phyloP scores from a whole-genome alignment of 2,113 vertebrate species.

The Herpetotheres cachinnans region DNA sequence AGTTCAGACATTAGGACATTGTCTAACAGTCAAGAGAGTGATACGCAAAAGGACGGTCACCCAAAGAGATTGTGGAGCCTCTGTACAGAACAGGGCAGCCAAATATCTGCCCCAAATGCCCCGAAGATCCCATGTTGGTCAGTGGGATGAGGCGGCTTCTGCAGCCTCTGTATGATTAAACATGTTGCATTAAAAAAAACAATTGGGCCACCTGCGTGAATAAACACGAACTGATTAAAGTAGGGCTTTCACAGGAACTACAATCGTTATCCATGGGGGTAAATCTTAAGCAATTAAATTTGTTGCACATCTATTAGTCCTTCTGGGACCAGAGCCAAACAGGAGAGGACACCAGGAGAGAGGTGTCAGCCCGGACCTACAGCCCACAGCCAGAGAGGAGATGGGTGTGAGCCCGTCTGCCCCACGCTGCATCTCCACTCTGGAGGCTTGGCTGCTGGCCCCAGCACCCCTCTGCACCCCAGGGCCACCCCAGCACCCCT shows the following conservation, averaged over 20 bases:
- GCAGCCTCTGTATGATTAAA: not conserved
- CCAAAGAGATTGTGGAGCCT: accelerated
- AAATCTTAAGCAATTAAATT: not conserved
- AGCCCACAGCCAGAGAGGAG: not conserved
- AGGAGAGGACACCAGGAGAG: not conserved
- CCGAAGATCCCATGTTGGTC: not conserved
- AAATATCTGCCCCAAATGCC: not conserved
- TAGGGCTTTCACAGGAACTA: not conserved
- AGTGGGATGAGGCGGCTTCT: not conserved
- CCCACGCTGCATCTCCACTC: accelerated
- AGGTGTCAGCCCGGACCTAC: no score
- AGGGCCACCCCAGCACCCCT: not conserved
- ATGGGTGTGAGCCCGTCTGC: not conserved
- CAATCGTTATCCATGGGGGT: not conserved
- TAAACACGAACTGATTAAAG: not conserved
- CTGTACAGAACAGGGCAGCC: not conserved
- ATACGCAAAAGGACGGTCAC: accelerated
- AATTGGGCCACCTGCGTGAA: not conserved
- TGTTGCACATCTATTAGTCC: not conserved
- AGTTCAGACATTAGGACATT: not conserved
- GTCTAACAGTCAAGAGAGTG: accelerated
- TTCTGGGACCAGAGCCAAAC: not conserved
- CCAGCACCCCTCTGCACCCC: not conserved
- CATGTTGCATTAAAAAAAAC: accelerated
- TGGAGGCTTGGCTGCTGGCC: not conserved